Evolutionary conservation across 53 echinoderm and acorn worm species (phyloP).

Genomic region (Zoroaster sp.): DNA sequence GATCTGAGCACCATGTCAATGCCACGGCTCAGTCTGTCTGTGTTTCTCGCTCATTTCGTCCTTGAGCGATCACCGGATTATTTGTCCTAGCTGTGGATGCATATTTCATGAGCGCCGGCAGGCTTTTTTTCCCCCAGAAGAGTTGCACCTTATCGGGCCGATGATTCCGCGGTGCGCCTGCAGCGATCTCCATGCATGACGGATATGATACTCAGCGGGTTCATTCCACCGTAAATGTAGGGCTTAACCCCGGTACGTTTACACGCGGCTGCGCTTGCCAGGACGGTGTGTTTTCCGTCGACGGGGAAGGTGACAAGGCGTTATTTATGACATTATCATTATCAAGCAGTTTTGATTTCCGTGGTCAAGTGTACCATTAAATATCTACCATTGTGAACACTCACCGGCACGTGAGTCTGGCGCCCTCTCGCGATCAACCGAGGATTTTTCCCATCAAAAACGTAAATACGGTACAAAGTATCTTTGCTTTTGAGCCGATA

Average conservation of each 20-base stretch:
- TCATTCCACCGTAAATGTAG: not conserved
- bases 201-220: not conserved
- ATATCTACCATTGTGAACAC: too few relatives aligned
- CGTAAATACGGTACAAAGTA: not conserved
- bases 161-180: not conserved
- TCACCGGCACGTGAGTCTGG: not conserved
- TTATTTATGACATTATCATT: not conserved
- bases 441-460: not conserved
- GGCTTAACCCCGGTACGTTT: not conserved
- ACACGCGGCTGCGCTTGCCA: not conserved
- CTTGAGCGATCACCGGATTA: constrained; percentile 30
- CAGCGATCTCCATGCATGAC: not conserved
- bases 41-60: not conserved
- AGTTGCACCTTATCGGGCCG: too few relatives aligned
- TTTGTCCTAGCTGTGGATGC: not conserved
- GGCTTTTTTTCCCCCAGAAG: not conserved
- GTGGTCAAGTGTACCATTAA: not conserved
- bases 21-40: not conserved
- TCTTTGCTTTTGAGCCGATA: too few relatives aligned
- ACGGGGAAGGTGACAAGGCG: not conserved
- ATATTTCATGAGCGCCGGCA: constrained; percentile 11
- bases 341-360: not conserved
- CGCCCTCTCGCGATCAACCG: not conserved
- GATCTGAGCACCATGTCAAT: not conserved
- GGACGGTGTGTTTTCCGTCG: not conserved